phyloP scores from a whole-genome alignment of 1,140 invertebrate species.

The Cyphomyrmex costatus region DNA sequence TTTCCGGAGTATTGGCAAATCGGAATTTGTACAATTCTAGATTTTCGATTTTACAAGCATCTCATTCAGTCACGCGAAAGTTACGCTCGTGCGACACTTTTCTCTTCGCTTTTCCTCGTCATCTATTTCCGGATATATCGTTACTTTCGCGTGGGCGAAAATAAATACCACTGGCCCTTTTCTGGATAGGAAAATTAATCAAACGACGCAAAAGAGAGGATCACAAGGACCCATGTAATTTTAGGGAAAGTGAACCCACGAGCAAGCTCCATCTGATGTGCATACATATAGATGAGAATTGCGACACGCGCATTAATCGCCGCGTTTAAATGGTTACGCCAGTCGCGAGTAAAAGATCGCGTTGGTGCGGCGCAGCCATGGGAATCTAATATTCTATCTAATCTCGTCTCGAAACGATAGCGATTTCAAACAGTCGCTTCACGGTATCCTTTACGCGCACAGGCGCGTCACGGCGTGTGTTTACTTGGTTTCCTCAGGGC shows the following conservation, averaged over 20 bases:
- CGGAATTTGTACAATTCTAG: not conserved
- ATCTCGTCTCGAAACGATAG: conserved; percentile 69
- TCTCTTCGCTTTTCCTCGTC: conserved; percentile 3
- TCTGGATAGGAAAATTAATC: not conserved
- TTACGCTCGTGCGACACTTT: not conserved
- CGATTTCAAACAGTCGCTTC: conserved; percentile 40
- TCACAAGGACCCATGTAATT: not conserved
- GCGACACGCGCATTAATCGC: not conserved
- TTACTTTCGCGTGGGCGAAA: not conserved
- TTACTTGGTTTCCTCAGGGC: conserved; percentile 72
- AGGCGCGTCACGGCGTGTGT: conserved; percentile 61
- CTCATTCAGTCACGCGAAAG: not conserved
- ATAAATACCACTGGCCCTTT: not conserved
- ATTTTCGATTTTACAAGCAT: not conserved
- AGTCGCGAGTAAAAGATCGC: not conserved
- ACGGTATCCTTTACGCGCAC: conserved; percentile 48
- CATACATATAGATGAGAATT: not conserved
- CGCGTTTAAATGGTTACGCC: not conserved
- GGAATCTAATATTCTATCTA: conserved; percentile 52
- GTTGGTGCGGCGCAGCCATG: not conserved
- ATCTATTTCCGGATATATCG: not conserved
- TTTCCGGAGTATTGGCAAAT: not conserved
- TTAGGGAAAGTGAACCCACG: not conserved
- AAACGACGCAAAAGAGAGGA: not conserved
- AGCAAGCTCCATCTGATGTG: not conserved